Evolutionary conservation across 2,888 invertebrate species (phyloP).

Genomic region (Rhynchonema sp.): DNA sequence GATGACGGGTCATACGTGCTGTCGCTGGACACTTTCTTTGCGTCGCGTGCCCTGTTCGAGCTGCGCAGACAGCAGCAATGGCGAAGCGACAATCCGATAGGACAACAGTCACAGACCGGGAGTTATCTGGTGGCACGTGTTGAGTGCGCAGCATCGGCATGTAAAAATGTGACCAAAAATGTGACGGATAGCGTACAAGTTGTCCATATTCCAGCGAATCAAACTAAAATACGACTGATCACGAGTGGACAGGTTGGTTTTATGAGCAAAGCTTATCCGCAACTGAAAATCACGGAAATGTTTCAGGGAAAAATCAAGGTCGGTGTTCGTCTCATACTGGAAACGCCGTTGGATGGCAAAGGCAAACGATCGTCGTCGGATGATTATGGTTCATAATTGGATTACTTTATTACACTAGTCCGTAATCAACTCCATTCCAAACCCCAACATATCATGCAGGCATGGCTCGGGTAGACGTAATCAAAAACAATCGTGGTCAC

Average conservation of each 20-base stretch:
- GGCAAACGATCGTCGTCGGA: neutral
- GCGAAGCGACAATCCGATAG: neutral
- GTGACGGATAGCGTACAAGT: neutral
- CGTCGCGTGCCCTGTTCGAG: constrained; percentile 16
- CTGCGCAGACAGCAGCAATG: constrained; percentile 9
- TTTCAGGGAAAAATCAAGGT: neutral
- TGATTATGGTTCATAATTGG: too few relatives aligned
- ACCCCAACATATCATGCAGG: too few relatives aligned
- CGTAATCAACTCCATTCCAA: too few relatives aligned
- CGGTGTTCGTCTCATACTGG: neutral
- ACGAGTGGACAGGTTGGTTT: too few relatives aligned
- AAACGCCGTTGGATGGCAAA: neutral
- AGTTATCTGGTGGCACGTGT: too few relatives aligned
- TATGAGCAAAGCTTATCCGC: neutral
- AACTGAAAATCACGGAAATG: too few relatives aligned
- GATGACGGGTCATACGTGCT: constrained; percentile 15
- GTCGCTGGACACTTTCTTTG: constrained; percentile 20
- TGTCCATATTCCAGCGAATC: too few relatives aligned
- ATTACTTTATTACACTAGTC: too few relatives aligned
- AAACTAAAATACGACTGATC: too few relatives aligned
- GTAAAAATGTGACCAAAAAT: neutral
- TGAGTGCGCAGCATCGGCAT: neutral
- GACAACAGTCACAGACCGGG: too few relatives aligned
- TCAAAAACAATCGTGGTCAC: too few relatives aligned
- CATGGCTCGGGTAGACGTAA: too few relatives aligned